Conservation (phyloP, 2,113 vertebrate species). For the Sula dactylatra region DNA sequence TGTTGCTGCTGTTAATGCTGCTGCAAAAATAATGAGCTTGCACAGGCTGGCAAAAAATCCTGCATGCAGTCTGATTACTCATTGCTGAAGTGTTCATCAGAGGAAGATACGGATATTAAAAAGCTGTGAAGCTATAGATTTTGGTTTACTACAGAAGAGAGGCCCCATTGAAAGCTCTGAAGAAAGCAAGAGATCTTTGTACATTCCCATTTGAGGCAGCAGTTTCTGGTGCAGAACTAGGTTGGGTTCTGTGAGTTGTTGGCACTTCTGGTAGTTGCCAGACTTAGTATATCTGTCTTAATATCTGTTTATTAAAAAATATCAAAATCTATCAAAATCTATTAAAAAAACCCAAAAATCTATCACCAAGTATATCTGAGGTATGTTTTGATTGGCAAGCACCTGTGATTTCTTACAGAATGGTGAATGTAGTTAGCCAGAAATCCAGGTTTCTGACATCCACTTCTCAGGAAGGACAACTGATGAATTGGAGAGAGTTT, state of each 20-base stretch:
- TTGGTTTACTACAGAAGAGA: neutral
- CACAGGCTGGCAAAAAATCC: neutral
- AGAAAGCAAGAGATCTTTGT: neutral
- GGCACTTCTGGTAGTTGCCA: neutral
- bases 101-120: neutral
- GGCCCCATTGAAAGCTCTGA: neutral
- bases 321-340: too few species aligned
- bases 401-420: neutral
- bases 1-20: neutral
- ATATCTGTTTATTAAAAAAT: neutral
- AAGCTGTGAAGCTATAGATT: neutral
- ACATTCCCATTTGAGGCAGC: fast-evolving
- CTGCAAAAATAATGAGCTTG: neutral
- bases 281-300: neutral
- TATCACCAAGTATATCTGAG: neutral
- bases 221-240: neutral
- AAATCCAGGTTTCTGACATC: neutral
- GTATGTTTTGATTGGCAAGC: neutral
- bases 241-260: neutral
- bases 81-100: neutral
- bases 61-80: neutral
- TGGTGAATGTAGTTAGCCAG: neutral
- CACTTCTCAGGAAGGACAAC: neutral
- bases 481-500: neutral
- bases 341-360: too few species aligned